These are phyloP conservation scores for Frieseomelitta varia DNA, from an alignment of 1,140 invertebrate genomes.

Conservation along the genomic window DNA sequence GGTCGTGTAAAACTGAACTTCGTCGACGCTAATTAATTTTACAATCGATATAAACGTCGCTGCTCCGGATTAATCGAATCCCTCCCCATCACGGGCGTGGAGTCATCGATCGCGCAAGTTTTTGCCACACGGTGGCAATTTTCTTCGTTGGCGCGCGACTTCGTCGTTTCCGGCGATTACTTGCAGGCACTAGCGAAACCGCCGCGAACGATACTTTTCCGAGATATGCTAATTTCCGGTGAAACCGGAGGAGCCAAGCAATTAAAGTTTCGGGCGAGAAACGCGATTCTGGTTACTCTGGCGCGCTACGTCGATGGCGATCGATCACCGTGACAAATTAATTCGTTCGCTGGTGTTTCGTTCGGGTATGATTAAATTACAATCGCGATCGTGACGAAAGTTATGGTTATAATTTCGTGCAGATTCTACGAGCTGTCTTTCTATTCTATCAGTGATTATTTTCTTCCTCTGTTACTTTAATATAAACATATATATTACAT, in stretches of 20 bases:
- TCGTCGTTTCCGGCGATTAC: neutral
- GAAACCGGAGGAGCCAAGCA: neutral
- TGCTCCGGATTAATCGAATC: neutral
- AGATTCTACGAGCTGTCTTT: too few species aligned
- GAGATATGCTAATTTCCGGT: conserved; percentile 21
- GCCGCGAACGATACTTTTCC: neutral
- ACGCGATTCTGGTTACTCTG: neutral
- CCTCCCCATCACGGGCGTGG: too few species aligned
- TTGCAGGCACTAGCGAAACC: neutral
- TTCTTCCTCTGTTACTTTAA: too few species aligned
- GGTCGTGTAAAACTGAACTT: conserved; percentile 3
- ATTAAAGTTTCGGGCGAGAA: conserved; percentile 23
- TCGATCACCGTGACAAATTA: conserved; percentile 19
- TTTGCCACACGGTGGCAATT: conserved; percentile 3
- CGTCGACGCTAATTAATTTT: conserved; percentile 1
- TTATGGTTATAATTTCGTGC: too few species aligned
- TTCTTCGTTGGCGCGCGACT: neutral
- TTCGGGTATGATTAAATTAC: neutral
- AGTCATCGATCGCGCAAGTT: conserved; percentile 1
- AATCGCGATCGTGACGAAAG: too few species aligned
- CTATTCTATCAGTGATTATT: too few species aligned
- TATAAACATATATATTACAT: too few species aligned
- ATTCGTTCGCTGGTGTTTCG: neutral
- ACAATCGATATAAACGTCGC: neutral
- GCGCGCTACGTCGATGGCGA: neutral